phyloP scores from a whole-genome alignment of 2,888 invertebrate genomes.

The Heteromyza rotundicornis region DNA sequence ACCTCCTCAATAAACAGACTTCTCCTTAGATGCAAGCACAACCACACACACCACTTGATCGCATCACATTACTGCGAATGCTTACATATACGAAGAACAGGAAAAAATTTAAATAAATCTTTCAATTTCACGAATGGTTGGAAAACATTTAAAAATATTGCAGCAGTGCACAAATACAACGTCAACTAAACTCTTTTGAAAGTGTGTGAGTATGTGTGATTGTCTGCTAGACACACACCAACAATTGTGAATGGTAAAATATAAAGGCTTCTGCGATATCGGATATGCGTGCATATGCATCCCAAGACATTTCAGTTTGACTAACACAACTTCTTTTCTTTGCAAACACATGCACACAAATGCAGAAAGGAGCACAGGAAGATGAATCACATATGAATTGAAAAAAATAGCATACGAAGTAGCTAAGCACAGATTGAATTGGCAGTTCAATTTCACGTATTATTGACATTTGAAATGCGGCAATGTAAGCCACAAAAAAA shows the following conservation, averaged over 20 bases:
- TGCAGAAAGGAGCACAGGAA: background rate
- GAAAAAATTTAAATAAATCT: constrained; percentile 52
- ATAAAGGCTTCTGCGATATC: no score
- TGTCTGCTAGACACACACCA: background rate
- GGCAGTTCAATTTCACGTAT: constrained; percentile 57
- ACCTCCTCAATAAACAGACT: no score
- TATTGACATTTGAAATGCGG: constrained; percentile 48
- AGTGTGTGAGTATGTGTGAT: no score
- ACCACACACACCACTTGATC: background rate
- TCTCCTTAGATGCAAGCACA: no score
- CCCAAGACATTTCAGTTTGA: no score
- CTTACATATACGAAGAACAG: no score
- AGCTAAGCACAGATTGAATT: constrained; percentile 41
- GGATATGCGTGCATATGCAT: no score
- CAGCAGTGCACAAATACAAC: no score
- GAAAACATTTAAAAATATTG: constrained; percentile 27
- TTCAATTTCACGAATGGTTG: constrained; percentile 57
- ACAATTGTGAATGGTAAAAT: constrained; percentile 9
- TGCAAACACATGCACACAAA: no score
- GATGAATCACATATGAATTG: background rate
- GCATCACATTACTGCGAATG: background rate
- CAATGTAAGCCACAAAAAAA: background rate
- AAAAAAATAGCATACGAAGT: background rate
- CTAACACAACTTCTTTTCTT: no score
- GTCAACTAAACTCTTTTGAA: no score